Evolutionary conservation across 2,797 vertebrate genomes (phyloP).

Genomic region (Sebastes trivittatus): DNA sequence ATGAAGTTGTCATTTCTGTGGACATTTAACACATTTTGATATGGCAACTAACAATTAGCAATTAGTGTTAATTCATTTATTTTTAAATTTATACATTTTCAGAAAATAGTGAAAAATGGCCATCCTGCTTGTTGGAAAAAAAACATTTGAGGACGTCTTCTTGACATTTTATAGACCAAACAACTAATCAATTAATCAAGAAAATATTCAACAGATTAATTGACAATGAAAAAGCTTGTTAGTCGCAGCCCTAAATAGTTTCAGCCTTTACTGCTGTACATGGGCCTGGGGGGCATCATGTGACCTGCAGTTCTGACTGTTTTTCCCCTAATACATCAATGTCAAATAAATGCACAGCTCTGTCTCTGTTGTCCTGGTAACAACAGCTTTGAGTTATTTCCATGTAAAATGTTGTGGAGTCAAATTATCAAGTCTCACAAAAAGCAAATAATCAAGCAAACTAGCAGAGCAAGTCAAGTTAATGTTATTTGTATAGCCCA

Average conservation of each 20-base stretch:
- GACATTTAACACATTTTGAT: not conserved
- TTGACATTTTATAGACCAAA: too few relatives aligned
- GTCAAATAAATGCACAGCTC: not conserved
- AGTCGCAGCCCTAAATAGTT: too few relatives aligned
- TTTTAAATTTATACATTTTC: not conserved
- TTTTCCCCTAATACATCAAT: accelerated
- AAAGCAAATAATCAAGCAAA: not conserved
- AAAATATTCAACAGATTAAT: too few relatives aligned
- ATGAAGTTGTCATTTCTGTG: not conserved
- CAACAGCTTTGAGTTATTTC: not conserved
- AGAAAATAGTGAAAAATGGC: not conserved
- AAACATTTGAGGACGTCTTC: too few relatives aligned
- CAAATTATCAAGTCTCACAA: not conserved
- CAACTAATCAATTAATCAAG: too few relatives aligned
- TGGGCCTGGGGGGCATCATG: not conserved
- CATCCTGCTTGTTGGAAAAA: not conserved
- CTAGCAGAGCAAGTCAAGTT: not conserved
- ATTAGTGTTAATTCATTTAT: not conserved
- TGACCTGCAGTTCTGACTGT: not conserved
- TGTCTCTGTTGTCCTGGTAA: not conserved
- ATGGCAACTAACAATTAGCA: not conserved
- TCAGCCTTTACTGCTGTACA: not conserved
- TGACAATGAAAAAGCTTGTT: too few relatives aligned
- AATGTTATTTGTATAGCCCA: too few relatives aligned
- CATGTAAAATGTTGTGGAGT: not conserved